Conservation (phyloP, 2,797 vertebrate species). For the Carduelis carduelis region DNA sequence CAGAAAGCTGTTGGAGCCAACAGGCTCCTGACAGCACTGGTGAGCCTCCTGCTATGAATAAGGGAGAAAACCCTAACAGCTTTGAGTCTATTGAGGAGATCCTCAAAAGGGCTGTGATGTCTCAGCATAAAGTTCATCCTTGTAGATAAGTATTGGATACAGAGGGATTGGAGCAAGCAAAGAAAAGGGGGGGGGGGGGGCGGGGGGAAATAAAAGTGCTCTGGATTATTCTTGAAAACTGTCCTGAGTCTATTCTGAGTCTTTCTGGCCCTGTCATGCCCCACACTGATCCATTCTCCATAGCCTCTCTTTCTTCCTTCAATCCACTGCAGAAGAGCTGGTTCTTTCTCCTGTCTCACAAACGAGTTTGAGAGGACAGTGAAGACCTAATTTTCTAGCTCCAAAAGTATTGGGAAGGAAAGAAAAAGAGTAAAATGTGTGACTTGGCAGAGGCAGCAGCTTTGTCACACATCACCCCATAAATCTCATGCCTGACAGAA, state of each 20-base stretch:
- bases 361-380: neutral
- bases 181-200: neutral
- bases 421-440: neutral
- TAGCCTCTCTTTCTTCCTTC: neutral
- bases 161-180: neutral
- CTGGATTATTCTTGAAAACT: neutral
- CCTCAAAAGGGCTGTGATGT: neutral
- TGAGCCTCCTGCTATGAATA: neutral
- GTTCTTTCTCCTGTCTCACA: neutral
- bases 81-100: neutral
- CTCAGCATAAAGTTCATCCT: neutral
- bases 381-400: neutral
- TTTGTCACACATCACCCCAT: neutral
- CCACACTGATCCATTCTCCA: neutral
- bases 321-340: neutral
- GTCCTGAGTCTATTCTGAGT: neutral
- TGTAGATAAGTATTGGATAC: neutral
- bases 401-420: neutral
- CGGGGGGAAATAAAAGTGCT: neutral
- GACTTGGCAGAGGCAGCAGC: conserved; percentile 11
- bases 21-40: neutral
- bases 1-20: neutral
- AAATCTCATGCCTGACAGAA: conserved; percentile 52
- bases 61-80: neutral
- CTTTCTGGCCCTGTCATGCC: neutral